A percentile compares a stretch with the other conserved stretches of the same genome.
These are phyloP conservation scores for Nasonia giraulti DNA, from an alignment of 1,140 invertebrate species.

Conservation along the genomic window DNA sequence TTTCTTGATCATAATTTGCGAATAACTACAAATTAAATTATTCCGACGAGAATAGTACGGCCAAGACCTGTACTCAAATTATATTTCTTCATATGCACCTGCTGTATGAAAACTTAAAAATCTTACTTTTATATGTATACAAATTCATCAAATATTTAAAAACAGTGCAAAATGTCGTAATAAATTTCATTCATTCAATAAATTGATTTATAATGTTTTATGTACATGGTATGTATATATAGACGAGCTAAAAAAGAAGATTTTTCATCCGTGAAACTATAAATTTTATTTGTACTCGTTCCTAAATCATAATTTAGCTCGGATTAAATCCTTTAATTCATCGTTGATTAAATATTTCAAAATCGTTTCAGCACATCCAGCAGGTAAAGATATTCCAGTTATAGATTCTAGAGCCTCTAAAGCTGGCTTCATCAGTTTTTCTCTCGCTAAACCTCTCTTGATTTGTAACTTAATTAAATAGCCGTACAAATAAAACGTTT, in stretches of 20 bases:
- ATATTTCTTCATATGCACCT: neutral
- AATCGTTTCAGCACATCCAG: neutral
- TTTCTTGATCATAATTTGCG: too few relatives aligned
- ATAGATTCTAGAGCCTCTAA: neutral
- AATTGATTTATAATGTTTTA: neutral
- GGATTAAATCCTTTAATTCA: constrained; percentile 4
- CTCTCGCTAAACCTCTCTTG: neutral
- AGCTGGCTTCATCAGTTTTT: neutral
- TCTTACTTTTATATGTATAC: neutral
- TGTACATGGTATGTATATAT: neutral
- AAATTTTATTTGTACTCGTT: neutral
- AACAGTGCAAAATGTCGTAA: neutral
- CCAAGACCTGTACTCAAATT: neutral
- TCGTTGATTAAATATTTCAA: constrained; percentile 15
- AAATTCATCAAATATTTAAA: neutral
- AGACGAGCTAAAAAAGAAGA: neutral
- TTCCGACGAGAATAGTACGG: too few relatives aligned
- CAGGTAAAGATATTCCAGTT: neutral
- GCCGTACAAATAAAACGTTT: constrained; percentile 5
- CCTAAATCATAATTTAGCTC: constrained; percentile 5
- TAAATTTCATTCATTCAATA: neutral
- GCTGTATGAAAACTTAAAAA: neutral
- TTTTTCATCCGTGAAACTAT: neutral
- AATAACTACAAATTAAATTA: too few relatives aligned
- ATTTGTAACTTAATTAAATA: constrained; percentile 20